Percentiles rank a stretch among this genome's conserved stretches.
Evolutionary conservation across 2,113 vertebrate species (phyloP).

Genomic region (Ameiurus melas): DNA sequence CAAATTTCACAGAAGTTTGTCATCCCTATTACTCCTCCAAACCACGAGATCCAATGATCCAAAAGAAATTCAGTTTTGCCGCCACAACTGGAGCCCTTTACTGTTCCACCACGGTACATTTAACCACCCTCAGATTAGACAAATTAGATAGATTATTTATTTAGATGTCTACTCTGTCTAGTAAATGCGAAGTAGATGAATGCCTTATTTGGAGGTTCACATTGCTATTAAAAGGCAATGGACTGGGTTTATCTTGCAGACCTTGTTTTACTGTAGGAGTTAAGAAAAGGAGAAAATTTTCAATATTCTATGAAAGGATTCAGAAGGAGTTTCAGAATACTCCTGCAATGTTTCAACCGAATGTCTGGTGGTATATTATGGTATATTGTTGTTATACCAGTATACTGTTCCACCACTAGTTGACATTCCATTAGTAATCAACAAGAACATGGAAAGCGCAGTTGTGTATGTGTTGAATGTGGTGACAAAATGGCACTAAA

Average conservation of each 20-base stretch:
- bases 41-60: background rate
- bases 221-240: background rate
- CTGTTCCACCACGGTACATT: slow-evolving; percentile 11
- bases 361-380: background rate
- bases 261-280: background rate
- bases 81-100: background rate
- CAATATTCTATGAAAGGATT: background rate
- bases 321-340: background rate
- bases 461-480: background rate
- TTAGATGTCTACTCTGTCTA: background rate
- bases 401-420: background rate
- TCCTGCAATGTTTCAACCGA: background rate
- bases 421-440: background rate
- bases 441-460: background rate
- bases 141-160: slow-evolving; percentile 31
- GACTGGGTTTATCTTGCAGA: background rate
- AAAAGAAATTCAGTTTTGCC: slow-evolving; percentile 3
- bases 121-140: slow-evolving; percentile 29
- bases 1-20: background rate
- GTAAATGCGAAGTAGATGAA: slow-evolving; percentile 18
- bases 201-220: background rate
- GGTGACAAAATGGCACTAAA: background rate
- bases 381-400: too few relatives aligned
- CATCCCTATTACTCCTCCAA: background rate
- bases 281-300: background rate